phyloP scores from a whole-genome alignment of 2,797 vertebrate genomes.

The Eospalax fontanierii region DNA sequence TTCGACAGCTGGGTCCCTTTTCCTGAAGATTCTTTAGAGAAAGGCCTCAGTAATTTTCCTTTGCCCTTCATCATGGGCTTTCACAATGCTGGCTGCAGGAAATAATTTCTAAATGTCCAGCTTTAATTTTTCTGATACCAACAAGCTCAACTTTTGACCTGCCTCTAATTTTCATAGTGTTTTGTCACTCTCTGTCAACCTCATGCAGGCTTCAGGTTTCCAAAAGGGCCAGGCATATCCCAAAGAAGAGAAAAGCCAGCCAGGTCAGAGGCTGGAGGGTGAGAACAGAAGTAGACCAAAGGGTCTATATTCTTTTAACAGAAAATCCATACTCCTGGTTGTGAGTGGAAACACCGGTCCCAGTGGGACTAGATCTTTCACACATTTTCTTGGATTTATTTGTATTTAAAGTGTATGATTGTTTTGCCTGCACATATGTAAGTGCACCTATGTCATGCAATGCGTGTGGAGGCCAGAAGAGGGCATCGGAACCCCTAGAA shows the following conservation, averaged over 20 bases:
- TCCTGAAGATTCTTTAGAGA: conserved; percentile 28
- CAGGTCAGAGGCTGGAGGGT: not conserved
- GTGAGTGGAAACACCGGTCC: not conserved
- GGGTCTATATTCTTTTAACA: fast-evolving
- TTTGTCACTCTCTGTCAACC: not conserved
- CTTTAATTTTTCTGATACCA: conserved; percentile 22
- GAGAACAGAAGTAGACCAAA: not conserved
- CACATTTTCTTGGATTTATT: not conserved
- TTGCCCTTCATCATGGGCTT: not conserved
- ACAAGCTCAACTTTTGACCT: not conserved
- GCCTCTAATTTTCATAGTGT: not conserved
- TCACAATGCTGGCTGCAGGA: conserved; percentile 51
- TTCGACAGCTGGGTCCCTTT: not conserved
- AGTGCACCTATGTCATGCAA: too few species aligned
- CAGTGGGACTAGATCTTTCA: not conserved
- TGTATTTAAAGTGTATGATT: too few species aligned
- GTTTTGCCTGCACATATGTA: too few species aligned
- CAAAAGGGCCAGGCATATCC: not conserved
- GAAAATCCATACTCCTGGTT: too few species aligned
- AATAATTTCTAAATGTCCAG: conserved; percentile 17
- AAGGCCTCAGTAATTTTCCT: conserved; percentile 55
- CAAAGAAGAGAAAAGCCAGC: not conserved
- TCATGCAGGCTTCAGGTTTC: not conserved
- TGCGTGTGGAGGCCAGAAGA: too few species aligned
- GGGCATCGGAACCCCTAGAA: too few species aligned